Conservation (phyloP, 2,113 vertebrate genomes). For the Sceloporus undulatus region DNA sequence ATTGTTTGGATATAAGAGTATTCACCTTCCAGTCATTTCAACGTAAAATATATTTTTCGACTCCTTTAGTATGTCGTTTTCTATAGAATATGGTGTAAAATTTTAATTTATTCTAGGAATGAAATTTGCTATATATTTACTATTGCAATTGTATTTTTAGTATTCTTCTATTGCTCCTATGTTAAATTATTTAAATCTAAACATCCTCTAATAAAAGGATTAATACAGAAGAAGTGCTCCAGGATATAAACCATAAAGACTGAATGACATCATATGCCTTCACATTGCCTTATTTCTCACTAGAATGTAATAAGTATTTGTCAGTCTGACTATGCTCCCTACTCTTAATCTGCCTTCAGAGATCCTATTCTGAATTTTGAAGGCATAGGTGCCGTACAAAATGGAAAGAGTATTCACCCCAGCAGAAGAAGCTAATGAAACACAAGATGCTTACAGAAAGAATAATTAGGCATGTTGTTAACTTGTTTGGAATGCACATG, state of each 20-base stretch:
- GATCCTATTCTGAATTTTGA: constrained; percentile 41
- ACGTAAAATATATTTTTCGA: too few relatives aligned
- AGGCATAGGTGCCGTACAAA: constrained; percentile 51
- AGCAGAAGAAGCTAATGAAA: constrained; percentile 65
- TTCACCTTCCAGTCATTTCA: too few relatives aligned
- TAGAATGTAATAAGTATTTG: constrained; percentile 14
- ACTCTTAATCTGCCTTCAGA: constrained; percentile 22
- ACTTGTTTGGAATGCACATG: constrained; percentile 65
- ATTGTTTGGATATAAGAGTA: too few relatives aligned
- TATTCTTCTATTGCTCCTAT: too few relatives aligned
- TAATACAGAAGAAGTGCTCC: constrained; percentile 6
- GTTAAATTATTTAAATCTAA: too few relatives aligned
- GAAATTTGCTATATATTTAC: too few relatives aligned
- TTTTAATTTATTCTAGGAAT: too few relatives aligned
- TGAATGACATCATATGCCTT: neutral
- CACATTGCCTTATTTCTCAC: neutral
- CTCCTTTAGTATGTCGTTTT: too few relatives aligned
- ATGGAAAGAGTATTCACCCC: constrained; percentile 58
- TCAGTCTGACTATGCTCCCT: constrained; percentile 26
- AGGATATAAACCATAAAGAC: neutral
- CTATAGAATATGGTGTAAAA: too few relatives aligned
- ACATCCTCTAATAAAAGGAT: neutral
- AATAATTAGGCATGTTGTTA: constrained; percentile 73
- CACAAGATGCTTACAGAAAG: constrained; percentile 47
- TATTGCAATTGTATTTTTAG: too few relatives aligned